A percentile compares a stretch with the other conserved stretches of the same genome.
phyloP scores from a whole-genome alignment of 2,113 vertebrate species.

The Cephalopholis sonnerati region DNA sequence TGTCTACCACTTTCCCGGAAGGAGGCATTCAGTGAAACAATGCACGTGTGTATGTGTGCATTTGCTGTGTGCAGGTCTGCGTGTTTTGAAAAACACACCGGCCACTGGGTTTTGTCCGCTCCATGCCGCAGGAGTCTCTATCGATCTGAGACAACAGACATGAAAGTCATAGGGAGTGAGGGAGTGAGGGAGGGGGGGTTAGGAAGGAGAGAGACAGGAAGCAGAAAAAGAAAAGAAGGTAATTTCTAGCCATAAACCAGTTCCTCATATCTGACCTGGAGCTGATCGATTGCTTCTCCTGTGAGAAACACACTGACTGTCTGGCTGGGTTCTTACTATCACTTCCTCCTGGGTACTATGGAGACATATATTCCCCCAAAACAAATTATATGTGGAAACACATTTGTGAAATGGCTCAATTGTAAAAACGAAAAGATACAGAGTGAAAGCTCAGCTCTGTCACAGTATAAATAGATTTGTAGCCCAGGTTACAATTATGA shows the following conservation, averaged over 20 bases:
- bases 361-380: slow-evolving; percentile 23
- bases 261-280: slow-evolving; percentile 62
- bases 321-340: slow-evolving; percentile 24
- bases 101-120: slow-evolving; percentile 42
- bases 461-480: not conserved
- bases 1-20: slow-evolving; percentile 9
- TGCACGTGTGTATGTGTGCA: slow-evolving; percentile 17
- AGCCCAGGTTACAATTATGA: not conserved
- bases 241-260: slow-evolving; percentile 53
- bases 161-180: slow-evolving; percentile 37
- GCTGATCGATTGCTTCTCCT: slow-evolving; percentile 59
- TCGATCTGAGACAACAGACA: slow-evolving; percentile 57
- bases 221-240: slow-evolving; percentile 41
- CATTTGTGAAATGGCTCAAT: not conserved
- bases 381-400: slow-evolving; percentile 4
- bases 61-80: not conserved
- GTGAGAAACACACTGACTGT: slow-evolving; percentile 16
- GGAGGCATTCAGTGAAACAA: slow-evolving; percentile 25
- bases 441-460: not conserved
- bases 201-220: slow-evolving; percentile 43
- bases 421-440: not conserved
- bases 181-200: slow-evolving; percentile 18
- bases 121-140: slow-evolving; percentile 34
- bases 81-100: slow-evolving; percentile 3
- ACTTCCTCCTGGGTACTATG: slow-evolving; percentile 6